Evolutionary conservation across 92 coral and sea anemone genomes (phyloP), one percentile per base, ranked within the genome.

Genomic region (Umimayanthus chanpuru): DNA sequence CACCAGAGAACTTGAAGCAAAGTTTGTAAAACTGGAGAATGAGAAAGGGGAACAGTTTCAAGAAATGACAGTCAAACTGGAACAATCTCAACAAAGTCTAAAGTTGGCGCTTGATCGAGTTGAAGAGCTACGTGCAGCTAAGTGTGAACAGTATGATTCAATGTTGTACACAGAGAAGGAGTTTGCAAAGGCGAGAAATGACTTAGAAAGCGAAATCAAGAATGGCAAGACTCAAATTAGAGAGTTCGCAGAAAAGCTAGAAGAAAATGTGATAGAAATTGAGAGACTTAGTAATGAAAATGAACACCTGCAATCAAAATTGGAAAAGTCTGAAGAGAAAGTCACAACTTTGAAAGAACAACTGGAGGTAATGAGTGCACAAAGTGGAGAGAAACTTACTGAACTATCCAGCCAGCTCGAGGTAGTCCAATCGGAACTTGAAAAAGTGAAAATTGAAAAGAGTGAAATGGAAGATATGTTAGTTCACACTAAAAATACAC

Each of bases 141-240:
- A 88, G 65, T 92, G 91, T 20, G 66, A 79, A 25, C 88, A 84
- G 23, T 90, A 87, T 72, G 94, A 92, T 64, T 32, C 91, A 32
- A 92, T 92, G 93, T 85, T 85, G 41, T 85, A 80, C 20, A 91
- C 94, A 6, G 92, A 92, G 41, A 77, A 90, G 23, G 92, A 92
- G 53, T 80, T 76, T 11, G 29, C 61, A 28, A 88, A 87, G 26
- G 90, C 89, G 10, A 88, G 94, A 43, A 75, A 40, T 32, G 94
- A 92, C 38, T 86, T 92, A 12, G 94, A 92, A 76, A 65, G 55
- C 21, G 91, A 92, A 66, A 79, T 92, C 21, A 47, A 61, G 18
- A 61, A 70, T 29, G 43, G 72, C 74, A 90, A 90, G 82, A 30
- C 55, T 5, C 74, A 40, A 65, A 44, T 77, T 28, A 82, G 44